Percentiles rank a stretch among this genome's conserved stretches.
These are phyloP conservation scores for Scarus forsteni DNA, from an alignment of 2,797 vertebrate species.

Conservation along the genomic window DNA sequence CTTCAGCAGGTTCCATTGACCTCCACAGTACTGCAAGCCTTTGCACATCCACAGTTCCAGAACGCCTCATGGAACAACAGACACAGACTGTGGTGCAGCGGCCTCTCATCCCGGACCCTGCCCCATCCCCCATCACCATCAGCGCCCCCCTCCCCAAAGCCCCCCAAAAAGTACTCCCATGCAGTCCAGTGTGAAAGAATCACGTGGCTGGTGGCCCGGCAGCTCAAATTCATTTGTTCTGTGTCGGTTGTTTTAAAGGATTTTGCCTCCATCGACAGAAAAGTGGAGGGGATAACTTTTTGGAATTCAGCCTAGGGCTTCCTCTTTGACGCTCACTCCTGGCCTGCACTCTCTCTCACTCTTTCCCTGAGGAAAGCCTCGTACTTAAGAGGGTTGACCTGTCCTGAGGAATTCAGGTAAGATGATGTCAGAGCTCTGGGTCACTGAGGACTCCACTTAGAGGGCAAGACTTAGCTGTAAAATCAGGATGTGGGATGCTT, in stretches of 20 bases:
- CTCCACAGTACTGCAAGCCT: slow-evolving; percentile 83
- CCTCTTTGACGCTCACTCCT: slow-evolving; percentile 82
- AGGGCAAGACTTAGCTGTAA: neutral
- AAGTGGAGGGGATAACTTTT: slow-evolving; percentile 86
- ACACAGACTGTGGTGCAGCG: slow-evolving; percentile 44
- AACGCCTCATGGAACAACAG: slow-evolving; percentile 81
- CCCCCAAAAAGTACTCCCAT: slow-evolving; percentile 55
- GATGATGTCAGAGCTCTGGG: slow-evolving; percentile 36
- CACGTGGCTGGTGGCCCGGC: slow-evolving; percentile 69
- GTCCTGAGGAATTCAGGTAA: slow-evolving; percentile 84
- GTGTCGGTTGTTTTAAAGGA: slow-evolving; percentile 80
- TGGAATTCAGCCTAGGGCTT: slow-evolving; percentile 82
- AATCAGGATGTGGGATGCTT: slow-evolving; percentile 5
- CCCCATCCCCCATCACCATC: slow-evolving; percentile 24
- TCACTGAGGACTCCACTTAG: neutral
- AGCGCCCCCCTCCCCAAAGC: slow-evolving; percentile 29
- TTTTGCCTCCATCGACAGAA: slow-evolving; percentile 90
- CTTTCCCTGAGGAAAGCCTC: slow-evolving; percentile 75
- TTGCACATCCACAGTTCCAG: slow-evolving; percentile 87
- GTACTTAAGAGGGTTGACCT: slow-evolving; percentile 74
- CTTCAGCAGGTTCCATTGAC: slow-evolving; percentile 89
- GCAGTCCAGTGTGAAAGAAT: slow-evolving; percentile 59
- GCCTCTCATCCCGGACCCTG: slow-evolving; percentile 46
- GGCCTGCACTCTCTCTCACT: slow-evolving; percentile 77
- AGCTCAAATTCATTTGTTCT: slow-evolving; percentile 79